Conservation (phyloP, 2,888 invertebrate species). For the Imbricaverruca yamaguchii region DNA sequence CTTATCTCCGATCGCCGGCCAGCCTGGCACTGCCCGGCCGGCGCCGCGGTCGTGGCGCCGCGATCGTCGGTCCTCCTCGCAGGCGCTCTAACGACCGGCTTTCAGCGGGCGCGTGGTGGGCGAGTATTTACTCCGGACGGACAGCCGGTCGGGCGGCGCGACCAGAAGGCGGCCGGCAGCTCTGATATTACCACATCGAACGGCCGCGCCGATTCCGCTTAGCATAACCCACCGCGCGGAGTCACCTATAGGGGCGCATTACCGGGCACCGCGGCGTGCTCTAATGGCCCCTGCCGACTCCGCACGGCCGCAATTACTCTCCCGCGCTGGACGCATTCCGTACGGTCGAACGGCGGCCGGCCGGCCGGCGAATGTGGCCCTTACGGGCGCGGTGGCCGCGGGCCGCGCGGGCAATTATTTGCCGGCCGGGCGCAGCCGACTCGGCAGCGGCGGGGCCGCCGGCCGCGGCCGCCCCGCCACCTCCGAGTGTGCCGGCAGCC, state of each 20-base stretch:
- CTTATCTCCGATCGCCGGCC: neutral
- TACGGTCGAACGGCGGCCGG: neutral
- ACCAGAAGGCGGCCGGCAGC: neutral
- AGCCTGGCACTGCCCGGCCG: neutral
- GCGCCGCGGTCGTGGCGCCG: neutral
- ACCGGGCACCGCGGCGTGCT: neutral
- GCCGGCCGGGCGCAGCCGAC: neutral
- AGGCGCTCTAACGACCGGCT: neutral
- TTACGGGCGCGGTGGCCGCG: neutral
- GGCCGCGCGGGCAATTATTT: neutral
- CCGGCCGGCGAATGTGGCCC: neutral
- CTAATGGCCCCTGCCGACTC: conserved; percentile 15
- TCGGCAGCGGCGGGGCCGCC: neutral
- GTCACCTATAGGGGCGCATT: neutral
- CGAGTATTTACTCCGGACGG: conserved; percentile 10
- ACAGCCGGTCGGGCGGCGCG: too few relatives aligned
- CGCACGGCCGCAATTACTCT: neutral
- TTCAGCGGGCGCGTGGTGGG: neutral
- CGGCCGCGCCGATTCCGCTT: neutral
- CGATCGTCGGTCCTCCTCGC: neutral
- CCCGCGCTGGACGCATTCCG: neutral
- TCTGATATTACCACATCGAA: neutral
- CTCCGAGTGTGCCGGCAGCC: neutral
- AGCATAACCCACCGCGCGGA: neutral
- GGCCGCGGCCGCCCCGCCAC: neutral